These are phyloP conservation scores for Lamellibrachia columna DNA, from an alignment of 2,888 invertebrate species.

Conservation along the genomic window DNA sequence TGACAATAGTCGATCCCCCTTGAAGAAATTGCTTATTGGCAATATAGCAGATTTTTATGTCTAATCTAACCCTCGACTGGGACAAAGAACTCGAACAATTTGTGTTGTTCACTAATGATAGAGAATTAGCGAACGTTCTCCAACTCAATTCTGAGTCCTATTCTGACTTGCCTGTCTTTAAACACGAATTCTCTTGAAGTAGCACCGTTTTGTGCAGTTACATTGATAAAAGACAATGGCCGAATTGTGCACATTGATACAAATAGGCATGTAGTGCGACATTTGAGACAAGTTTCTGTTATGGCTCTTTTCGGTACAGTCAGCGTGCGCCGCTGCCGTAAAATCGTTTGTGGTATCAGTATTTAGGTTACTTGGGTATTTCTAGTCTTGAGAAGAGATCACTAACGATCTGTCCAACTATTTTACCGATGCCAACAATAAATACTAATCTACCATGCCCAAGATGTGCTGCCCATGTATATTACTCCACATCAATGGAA, in stretches of 20 bases:
- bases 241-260: background rate
- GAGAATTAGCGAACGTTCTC: background rate
- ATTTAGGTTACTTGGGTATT: background rate
- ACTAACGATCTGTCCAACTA: background rate
- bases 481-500: background rate
- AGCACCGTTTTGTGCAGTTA: background rate
- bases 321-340: background rate
- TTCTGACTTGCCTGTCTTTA: background rate
- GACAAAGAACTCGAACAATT: background rate
- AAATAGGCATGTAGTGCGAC: background rate
- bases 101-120: too few species aligned
- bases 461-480: background rate
- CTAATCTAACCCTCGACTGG: background rate
- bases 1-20: background rate
- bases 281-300: background rate
- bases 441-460: constrained; percentile 16
- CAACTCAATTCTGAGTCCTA: background rate
- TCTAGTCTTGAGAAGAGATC: background rate
- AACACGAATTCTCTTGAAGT: background rate
- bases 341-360: background rate
- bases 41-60: background rate
- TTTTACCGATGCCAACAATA: background rate
- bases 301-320: background rate
- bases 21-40: background rate
- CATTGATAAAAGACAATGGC: background rate